Evolutionary conservation across 2,888 invertebrate genomes (phyloP).

Genomic region (Papilio gigon): DNA sequence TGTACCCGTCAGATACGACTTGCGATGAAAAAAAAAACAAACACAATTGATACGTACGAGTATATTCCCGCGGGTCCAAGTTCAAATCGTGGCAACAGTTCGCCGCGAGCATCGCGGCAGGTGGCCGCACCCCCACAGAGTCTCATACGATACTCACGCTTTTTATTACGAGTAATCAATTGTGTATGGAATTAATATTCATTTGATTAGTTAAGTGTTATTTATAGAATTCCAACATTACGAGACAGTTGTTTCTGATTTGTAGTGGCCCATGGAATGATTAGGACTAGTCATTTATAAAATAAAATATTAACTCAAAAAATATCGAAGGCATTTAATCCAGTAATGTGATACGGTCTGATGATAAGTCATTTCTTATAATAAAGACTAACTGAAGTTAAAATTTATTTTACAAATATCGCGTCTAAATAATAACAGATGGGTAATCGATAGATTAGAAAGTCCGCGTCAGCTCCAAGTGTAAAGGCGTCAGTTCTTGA

Average conservation of each 20-base stretch:
- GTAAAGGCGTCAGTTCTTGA: constrained; percentile 15
- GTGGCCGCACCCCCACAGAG: constrained; percentile 32
- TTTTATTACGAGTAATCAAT: constrained; percentile 31
- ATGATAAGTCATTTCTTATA: too few relatives aligned
- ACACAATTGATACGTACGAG: constrained; percentile 19
- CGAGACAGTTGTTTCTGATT: too few relatives aligned
- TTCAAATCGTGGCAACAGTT: constrained; percentile 39
- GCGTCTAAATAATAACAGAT: too few relatives aligned
- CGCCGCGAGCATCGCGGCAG: constrained; percentile 35
- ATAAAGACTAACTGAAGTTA: too few relatives aligned
- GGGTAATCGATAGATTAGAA: neutral
- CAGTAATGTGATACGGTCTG: too few relatives aligned
- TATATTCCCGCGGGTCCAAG: constrained; percentile 32
- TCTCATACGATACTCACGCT: neutral
- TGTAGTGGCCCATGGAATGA: too few relatives aligned
- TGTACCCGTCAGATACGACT: neutral
- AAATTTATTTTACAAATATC: too few relatives aligned
- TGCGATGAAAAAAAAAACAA: constrained; percentile 2
- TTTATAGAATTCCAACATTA: neutral
- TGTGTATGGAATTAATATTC: constrained; percentile 4
- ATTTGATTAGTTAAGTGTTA: constrained; percentile 27
- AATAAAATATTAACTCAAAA: too few relatives aligned
- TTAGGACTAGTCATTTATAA: too few relatives aligned
- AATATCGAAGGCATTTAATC: too few relatives aligned
- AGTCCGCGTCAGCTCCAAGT: neutral